Conservation (phyloP, 2,888 invertebrate species). For the Smittia aterrima region DNA sequence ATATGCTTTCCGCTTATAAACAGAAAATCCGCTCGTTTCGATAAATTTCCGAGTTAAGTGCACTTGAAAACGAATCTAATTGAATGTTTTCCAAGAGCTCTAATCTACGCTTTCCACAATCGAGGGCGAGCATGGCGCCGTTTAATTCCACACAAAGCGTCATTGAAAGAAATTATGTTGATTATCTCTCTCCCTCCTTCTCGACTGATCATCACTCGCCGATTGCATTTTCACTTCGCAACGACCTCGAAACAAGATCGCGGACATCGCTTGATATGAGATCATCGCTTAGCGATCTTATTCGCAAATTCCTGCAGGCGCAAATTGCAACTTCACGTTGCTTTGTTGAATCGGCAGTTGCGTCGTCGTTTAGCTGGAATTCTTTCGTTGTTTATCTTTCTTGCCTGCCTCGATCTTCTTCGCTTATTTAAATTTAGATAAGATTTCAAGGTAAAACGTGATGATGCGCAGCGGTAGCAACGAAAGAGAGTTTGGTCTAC, state of each 20-base stretch:
- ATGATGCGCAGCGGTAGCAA: conserved; percentile 14
- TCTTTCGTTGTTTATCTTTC: background rate
- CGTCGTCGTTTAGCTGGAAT: conserved; percentile 17
- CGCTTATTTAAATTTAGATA: conserved; percentile 5
- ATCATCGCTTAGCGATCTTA: background rate
- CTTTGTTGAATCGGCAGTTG: background rate
- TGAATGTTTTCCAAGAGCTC: background rate
- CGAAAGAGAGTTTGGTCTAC: background rate
- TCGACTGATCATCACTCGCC: background rate
- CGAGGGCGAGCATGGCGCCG: background rate
- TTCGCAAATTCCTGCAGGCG: background rate
- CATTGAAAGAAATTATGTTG: background rate
- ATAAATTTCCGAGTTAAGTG: background rate
- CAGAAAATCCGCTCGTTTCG: no score
- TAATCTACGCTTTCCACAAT: background rate
- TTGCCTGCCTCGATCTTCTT: no score
- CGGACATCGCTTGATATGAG: background rate
- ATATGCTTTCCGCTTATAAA: no score
- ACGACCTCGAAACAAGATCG: background rate
- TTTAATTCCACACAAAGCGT: background rate
- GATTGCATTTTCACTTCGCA: background rate
- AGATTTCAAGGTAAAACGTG: conserved; percentile 21
- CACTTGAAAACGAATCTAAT: background rate
- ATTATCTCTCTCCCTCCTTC: no score
- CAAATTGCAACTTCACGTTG: conserved; percentile 4